These are phyloP conservation scores for Loris lydekkerianus DNA, from an alignment of 2,797 vertebrate species.

Conservation along the genomic window DNA sequence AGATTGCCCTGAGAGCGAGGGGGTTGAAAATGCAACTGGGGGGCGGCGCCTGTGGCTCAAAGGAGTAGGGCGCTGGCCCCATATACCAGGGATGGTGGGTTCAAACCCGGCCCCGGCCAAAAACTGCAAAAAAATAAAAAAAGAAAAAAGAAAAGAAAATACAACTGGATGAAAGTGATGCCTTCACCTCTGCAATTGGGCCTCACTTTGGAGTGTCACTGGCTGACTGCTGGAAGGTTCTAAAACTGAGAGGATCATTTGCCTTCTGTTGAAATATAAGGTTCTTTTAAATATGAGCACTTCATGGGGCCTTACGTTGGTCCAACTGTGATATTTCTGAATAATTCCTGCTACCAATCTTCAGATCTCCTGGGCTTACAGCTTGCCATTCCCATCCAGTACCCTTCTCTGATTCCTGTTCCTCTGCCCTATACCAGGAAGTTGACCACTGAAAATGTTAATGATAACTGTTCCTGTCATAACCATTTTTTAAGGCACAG, in stretches of 20 bases:
- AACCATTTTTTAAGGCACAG: background rate
- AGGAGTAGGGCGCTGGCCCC: too few relatives aligned
- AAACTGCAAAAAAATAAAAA: too few relatives aligned
- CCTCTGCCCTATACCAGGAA: background rate
- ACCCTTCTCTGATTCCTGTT: background rate
- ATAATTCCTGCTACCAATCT: background rate
- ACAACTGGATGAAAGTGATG: background rate
- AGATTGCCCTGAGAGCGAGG: background rate
- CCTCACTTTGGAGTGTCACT: background rate
- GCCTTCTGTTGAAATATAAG: background rate
- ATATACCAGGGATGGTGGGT: too few relatives aligned
- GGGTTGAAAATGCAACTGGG: background rate
- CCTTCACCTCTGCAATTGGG: background rate
- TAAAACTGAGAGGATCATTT: background rate
- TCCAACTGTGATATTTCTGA: background rate
- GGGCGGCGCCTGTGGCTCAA: too few relatives aligned
- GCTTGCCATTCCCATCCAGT: background rate
- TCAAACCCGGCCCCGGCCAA: too few relatives aligned
- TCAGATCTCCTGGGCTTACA: background rate
- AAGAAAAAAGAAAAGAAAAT: background rate
- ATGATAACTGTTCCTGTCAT: background rate
- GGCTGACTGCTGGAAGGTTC: background rate
- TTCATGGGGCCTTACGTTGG: background rate
- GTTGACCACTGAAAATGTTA: background rate
- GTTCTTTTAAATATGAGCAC: background rate